Conservation (phyloP, 2,113 vertebrate species). For the Cyprinodon brontotheroides region DNA sequence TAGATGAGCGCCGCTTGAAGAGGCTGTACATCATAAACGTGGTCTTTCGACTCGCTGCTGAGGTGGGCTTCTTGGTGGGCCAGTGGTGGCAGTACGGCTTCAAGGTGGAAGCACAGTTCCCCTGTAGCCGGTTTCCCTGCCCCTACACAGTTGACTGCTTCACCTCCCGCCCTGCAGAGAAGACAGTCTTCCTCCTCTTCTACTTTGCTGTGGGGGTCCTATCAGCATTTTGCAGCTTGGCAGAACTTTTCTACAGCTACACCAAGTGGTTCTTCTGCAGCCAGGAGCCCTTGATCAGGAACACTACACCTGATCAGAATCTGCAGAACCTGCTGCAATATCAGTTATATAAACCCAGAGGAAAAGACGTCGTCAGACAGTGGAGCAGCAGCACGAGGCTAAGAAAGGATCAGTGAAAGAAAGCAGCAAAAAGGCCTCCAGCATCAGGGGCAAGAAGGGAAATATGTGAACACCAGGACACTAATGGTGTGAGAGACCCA, state of each 20-base stretch:
- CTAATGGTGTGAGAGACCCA: constrained; percentile 40
- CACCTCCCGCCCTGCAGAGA: constrained; percentile 91
- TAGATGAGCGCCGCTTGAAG: constrained; percentile 18
- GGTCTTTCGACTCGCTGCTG: constrained; percentile 83
- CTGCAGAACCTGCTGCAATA: constrained; percentile 5
- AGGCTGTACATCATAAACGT: constrained; percentile 81
- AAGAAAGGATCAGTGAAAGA: constrained; percentile 1
- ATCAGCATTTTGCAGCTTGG: constrained; percentile 82
- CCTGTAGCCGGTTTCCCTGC: constrained; percentile 85
- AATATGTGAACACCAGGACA: constrained; percentile 11
- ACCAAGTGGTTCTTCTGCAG: constrained; percentile 73
- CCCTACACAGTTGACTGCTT: constrained; percentile 92
- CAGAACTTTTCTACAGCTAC: constrained; percentile 83
- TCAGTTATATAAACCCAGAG: background rate
- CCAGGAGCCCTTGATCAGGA: rapidly evolving
- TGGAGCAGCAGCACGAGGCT: background rate
- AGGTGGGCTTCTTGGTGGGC: constrained; percentile 85
- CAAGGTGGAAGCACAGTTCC: constrained; percentile 85
- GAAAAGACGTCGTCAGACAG: background rate
- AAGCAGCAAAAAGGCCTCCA: constrained; percentile 38
- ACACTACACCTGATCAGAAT: constrained; percentile 12
- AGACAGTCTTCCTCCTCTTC: constrained; percentile 91
- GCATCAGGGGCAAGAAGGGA: constrained; percentile 27
- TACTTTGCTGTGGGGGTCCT: constrained; percentile 88
- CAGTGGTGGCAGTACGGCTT: constrained; percentile 90